These are phyloP conservation scores for Halcyon senegalensis DNA, from an alignment of 2,113 vertebrate species.

Conservation along the genomic window DNA sequence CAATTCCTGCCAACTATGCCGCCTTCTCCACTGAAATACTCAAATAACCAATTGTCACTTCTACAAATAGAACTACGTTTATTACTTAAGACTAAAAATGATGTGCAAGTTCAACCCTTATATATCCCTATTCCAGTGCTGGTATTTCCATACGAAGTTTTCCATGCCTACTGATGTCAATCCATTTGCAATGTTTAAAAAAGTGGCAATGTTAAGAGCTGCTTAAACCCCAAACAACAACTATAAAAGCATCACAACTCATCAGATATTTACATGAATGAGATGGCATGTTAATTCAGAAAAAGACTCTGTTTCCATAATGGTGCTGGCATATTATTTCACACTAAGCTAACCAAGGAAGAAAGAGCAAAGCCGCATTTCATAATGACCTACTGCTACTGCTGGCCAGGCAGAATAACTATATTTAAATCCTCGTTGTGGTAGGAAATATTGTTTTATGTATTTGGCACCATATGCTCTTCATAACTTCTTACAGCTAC, in stretches of 20 bases:
- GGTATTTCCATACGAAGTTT: background rate
- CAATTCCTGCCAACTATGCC: background rate
- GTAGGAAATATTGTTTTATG: conserved; percentile 64
- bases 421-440: conserved; percentile 46
- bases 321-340: background rate
- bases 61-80: conserved; percentile 4
- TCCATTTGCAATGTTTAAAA: background rate
- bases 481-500: conserved; percentile 48
- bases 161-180: background rate
- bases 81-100: background rate
- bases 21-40: background rate
- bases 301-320: background rate
- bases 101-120: background rate
- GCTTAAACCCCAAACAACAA: background rate
- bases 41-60: background rate
- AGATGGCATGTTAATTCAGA: background rate
- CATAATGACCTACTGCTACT: conserved; percentile 52
- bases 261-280: background rate
- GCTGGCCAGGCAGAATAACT: conserved; percentile 36
- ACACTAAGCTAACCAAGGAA: conserved; percentile 3
- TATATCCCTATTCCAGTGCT: background rate
- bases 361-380: conserved; percentile 35
- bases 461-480: conserved; percentile 41
- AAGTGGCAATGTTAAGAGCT: background rate
- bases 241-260: background rate